Base-by-base conservation (phyloP, 2,888 invertebrate genomes). In the Aleiodes testaceus region DNA sequence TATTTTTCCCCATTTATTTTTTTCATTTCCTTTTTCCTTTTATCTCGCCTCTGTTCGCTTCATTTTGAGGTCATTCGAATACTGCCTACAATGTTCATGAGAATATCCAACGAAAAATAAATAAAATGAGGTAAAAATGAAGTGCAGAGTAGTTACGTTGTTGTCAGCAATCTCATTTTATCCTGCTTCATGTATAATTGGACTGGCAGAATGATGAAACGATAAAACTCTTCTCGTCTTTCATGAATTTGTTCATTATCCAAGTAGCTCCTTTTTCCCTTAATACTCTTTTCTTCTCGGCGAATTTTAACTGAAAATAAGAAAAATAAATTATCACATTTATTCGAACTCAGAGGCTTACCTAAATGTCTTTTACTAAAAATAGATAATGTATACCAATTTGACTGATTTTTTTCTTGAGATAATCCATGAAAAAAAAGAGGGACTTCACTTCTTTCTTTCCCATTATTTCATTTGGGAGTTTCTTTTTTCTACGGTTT, bases 11-110 rank as follows among this genome's bases (percentile, higher is more conserved):
- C 7, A 2, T 26, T 6, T 20, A 5, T 22, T 42, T 63, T 26
- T 30, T 44, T 47, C 44, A 67, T 71, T 67, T 69, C 49, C 9
- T 14, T 52, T 14, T 45, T 4, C 18, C 1, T n/a, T 3, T 70
- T 68, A 42, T 9, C 16, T 18, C 12, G 26, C 42, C 42, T 59
- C 16, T 42, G 42, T 59, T 59, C 4, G 59, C 14, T 9, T 9
- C 3, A 6, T 42, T 59, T 59, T 1, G 16, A 7, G 65, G 22
- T 69, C 61, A 68, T 75, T 75, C 75, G 68, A 75, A 75, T 77
- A 70, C 59, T 12, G 42, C 11, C 42, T 11, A 36, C 59, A 59
- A 36, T 36, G 36, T 36, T 7, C 36, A 3, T 3, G 26, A 36
- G 36, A 6, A 7, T 36, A 36, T 36, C 36, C 9, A 0, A 9